Conservation (phyloP, 2,888 invertebrate species). For the Philhelius pedissequus region DNA sequence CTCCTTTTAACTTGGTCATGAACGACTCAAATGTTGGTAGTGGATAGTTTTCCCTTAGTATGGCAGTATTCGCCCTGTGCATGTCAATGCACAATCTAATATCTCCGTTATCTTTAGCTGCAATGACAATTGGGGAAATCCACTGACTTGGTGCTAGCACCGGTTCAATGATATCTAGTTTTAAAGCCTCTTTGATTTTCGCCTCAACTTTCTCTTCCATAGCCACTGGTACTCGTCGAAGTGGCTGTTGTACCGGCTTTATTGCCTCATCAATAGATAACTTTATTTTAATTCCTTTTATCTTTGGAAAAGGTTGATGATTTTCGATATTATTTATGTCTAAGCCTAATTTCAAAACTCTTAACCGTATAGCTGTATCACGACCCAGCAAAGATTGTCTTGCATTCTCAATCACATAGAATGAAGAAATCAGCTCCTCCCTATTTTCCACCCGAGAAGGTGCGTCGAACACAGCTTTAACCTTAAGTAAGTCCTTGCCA, state of each 20-base stretch:
- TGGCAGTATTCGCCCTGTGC: slow-evolving; percentile 73
- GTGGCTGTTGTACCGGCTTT: slow-evolving; percentile 72
- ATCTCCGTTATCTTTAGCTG: slow-evolving; percentile 58
- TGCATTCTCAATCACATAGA: too few species aligned
- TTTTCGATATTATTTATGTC: neutral
- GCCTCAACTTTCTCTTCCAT: slow-evolving; percentile 50
- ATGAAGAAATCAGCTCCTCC: neutral
- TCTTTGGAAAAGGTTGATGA: neutral
- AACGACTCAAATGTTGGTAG: slow-evolving; percentile 60
- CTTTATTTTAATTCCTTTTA: neutral
- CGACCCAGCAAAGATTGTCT: neutral
- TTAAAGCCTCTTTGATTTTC: too few species aligned
- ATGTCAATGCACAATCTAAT: slow-evolving; percentile 74
- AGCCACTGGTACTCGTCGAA: slow-evolving; percentile 72
- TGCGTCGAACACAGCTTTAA: neutral
- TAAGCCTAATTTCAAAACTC: neutral
- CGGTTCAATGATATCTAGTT: slow-evolving; percentile 1
- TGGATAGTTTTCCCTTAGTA: slow-evolving; percentile 65
- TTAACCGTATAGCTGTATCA: neutral
- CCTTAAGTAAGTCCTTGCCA: neutral
- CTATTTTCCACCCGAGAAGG: neutral
- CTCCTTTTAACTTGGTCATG: slow-evolving; percentile 53
- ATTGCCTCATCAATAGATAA: neutral
- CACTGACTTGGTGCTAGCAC: slow-evolving; percentile 64
- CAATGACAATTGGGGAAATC: slow-evolving; percentile 71